Conservation (phyloP, 2,888 invertebrate genomes). For the Noctua janthina region DNA sequence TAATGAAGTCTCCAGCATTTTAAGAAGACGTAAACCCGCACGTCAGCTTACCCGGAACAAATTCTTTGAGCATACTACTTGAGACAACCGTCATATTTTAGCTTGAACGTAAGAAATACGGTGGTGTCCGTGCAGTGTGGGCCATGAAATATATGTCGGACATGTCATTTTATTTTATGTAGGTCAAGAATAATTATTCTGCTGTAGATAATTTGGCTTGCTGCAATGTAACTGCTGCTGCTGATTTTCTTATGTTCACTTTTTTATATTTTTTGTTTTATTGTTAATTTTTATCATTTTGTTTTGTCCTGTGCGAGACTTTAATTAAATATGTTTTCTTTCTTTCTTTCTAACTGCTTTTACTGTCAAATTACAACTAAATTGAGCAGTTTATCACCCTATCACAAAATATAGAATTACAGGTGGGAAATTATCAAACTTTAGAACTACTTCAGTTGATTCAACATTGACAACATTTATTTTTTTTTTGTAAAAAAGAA, state of each 20-base stretch:
- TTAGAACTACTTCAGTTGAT: neutral
- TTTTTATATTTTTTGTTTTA: no score
- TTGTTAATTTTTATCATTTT: no score
- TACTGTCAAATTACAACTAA: neutral
- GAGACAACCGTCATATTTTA: conserved; percentile 69
- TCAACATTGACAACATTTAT: neutral
- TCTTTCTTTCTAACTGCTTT: neutral
- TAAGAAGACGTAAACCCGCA: conserved; percentile 54
- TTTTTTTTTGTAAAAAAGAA: neutral
- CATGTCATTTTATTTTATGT: neutral
- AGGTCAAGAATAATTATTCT: neutral
- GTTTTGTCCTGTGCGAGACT: no score
- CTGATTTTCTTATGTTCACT: no score
- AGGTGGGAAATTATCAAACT: neutral
- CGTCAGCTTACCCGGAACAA: conserved; percentile 64
- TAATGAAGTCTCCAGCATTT: conserved; percentile 51
- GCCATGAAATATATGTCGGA: conserved; percentile 26
- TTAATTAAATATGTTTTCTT: no score
- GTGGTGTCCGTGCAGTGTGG: conserved; percentile 32
- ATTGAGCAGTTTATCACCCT: neutral
- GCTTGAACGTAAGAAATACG: conserved; percentile 66
- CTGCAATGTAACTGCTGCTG: neutral
- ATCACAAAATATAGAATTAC: neutral
- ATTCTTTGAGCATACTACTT: conserved; percentile 64
- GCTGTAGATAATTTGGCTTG: neutral